Evolutionary conservation across 1,140 invertebrate genomes (phyloP).

Genomic region (Portunus trituberculatus): DNA sequence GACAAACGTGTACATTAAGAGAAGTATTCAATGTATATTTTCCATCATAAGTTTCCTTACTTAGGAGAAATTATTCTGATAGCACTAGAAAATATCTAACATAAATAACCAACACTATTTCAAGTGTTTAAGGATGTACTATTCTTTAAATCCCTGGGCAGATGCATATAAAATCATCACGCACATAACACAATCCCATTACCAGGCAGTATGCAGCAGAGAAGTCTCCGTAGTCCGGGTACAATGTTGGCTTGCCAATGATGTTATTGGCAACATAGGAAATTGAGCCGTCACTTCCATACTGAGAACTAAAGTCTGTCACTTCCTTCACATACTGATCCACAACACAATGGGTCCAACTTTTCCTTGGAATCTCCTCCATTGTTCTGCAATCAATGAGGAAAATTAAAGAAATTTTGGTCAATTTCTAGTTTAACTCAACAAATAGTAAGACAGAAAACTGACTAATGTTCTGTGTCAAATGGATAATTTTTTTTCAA

Average conservation of each 20-base stretch:
- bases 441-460: too few species aligned
- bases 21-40: too few species aligned
- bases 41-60: too few species aligned
- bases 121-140: too few species aligned
- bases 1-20: too few species aligned
- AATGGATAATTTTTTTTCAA: too few species aligned
- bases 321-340: constrained; percentile 79
- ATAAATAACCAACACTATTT: not conserved
- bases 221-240: constrained; percentile 81
- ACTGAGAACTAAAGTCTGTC: constrained; percentile 82
- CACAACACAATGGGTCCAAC: constrained; percentile 61
- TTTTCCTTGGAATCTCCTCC: not conserved
- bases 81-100: not conserved
- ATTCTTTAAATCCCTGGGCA: not conserved
- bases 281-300: constrained; percentile 81
- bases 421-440: too few species aligned
- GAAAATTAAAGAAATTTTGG: too few species aligned
- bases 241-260: constrained; percentile 80
- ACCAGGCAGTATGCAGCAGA: constrained; percentile 81
- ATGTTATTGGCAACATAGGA: constrained; percentile 81
- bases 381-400: not conserved
- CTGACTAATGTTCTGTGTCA: too few species aligned
- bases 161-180: not conserved
- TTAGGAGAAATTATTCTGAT: too few species aligned
- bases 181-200: constrained; percentile 74